Evolutionary conservation across 2,113 vertebrate species (phyloP), one percentile per base, ranked within the genome.

Genomic region (Orientallactaga bullata): DNA sequence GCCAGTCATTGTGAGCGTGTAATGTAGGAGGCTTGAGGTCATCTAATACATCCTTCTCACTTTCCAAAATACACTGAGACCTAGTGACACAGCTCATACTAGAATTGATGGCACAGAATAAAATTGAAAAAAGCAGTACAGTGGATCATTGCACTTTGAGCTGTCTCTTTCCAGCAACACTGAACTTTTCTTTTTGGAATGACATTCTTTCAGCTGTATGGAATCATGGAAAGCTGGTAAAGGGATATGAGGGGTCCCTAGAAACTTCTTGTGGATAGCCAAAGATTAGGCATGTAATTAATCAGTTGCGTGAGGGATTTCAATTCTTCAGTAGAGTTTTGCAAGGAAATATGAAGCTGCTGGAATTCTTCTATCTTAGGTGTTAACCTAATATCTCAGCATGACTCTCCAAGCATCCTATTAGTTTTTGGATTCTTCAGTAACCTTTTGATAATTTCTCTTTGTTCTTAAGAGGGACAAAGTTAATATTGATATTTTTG

Each of bases 401-500:
- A 51, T 68, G 69, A 35, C 61, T 68, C 21, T 91, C 85, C 7
- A 81, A 30, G 4, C 7, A 68, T 84, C 10, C 21, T 82, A 4
- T 88, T 93, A 85, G 78, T 76, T 88, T 69, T 88, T 82, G 39
- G 69, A 6, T 55, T 65, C 23, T 88, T 35, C 7, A 76, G 16
- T 88, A 69, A 42, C 9, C 55, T 42, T 88, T 15, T n/a, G 32
- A 69, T 39, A 88, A 92, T 69, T 94, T 37, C n/a, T 28, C 15
- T 58, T 93, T 93, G 93, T 82, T 65, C 73, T 72, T 78, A 80
- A 58, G 11, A 84, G 55, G 35, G 47, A 24, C 42, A 79, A 91
- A 88, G 65, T 95, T 88, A 66, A 42, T 92, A 51, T 28, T 94
- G 69, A 39, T 83, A 89, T 24, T 72, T 92, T 66, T 94, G 30